phyloP scores from a whole-genome alignment of 2,888 invertebrate genomes.

The Electrophaes corylata region DNA sequence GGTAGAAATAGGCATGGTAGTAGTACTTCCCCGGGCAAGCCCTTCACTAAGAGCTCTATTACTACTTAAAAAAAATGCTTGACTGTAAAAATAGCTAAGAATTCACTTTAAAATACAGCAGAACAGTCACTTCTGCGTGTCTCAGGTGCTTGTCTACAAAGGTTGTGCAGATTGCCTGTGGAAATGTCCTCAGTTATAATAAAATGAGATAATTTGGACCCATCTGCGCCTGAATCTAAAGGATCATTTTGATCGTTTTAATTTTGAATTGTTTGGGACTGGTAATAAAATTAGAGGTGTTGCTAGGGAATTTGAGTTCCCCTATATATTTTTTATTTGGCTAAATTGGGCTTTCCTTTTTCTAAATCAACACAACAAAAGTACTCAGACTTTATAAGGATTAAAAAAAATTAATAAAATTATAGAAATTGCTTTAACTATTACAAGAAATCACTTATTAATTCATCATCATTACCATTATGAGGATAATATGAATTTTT shows the following conservation, averaged over 20 bases:
- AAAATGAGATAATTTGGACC: slow-evolving; percentile 47
- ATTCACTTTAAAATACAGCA: background rate
- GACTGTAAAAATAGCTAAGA: too few relatives aligned
- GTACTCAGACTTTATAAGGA: too few relatives aligned
- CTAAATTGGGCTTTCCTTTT: background rate
- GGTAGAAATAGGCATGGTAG: too few relatives aligned
- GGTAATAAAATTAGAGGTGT: slow-evolving; percentile 21
- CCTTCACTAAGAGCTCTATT: too few relatives aligned
- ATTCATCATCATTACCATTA: too few relatives aligned
- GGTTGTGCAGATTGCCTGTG: slow-evolving; percentile 39
- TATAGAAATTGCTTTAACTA: too few relatives aligned
- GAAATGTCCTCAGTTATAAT: slow-evolving; percentile 51
- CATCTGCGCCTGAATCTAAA: slow-evolving; percentile 49
- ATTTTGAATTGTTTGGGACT: slow-evolving; percentile 35
- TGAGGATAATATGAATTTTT: too few relatives aligned
- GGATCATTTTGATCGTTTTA: slow-evolving; percentile 30
- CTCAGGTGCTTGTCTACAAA: slow-evolving; percentile 36
- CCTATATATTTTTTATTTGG: background rate
- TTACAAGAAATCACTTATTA: too few relatives aligned
- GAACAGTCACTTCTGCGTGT: slow-evolving; percentile 19
- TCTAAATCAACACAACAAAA: too few relatives aligned
- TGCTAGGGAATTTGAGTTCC: slow-evolving; percentile 5
- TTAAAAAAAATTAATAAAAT: too few relatives aligned
- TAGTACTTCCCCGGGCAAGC: too few relatives aligned
- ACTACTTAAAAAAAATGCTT: too few relatives aligned